Base-by-base conservation (phyloP, 2,113 vertebrate species). In the Pangasianodon gigas region DNA sequence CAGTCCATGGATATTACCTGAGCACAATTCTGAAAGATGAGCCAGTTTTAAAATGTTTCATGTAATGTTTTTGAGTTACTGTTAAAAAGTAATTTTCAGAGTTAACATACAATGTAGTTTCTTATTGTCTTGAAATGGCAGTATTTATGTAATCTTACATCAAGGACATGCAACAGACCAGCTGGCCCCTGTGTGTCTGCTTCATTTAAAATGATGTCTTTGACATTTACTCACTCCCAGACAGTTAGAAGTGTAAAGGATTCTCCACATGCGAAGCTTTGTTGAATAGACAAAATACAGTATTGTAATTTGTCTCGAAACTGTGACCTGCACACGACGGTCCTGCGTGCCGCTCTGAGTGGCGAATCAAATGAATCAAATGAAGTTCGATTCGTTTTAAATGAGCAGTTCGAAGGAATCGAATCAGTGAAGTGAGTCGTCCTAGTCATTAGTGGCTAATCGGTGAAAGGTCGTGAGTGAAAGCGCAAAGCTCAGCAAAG, bases 401-500 rank as follows among this genome's bases (percentile, higher is more conserved):
- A 82, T 82, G 56, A 21, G 32, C 26, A 6, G 19, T 41, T 84
- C 19, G 32, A 41, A 84, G 41, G 56, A 84, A 65, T 85, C 44
- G 37, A 65, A 14, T 84, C 37, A 26, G 58, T 44, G 32, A 41
- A 58, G 9, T 84, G 8, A 84, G 19, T 44, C 19, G 7, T 60
- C 11, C 60, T 84, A 46, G 3, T 9, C 81, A 14, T 11, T 60
- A 85, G 24, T 19, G 24, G 13, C 58, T 81, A 51, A 80, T 79
- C 81, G 37, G 62, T 60, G 83, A 81, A 84, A 91, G 80, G 85
- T 89, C 74, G 48, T 62, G 71, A 84, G 67, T 87, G 21, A 87
- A 87, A 80, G 90, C 51, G 24, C 79, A 60, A 62, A 51, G 79
- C 88, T 87, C 69, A 84, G 75, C 80, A 84, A 52, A 41, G 69